These are phyloP conservation scores for Phalanger gymnotis DNA, from an alignment of 2,797 vertebrate genomes.

Conservation along the genomic window DNA sequence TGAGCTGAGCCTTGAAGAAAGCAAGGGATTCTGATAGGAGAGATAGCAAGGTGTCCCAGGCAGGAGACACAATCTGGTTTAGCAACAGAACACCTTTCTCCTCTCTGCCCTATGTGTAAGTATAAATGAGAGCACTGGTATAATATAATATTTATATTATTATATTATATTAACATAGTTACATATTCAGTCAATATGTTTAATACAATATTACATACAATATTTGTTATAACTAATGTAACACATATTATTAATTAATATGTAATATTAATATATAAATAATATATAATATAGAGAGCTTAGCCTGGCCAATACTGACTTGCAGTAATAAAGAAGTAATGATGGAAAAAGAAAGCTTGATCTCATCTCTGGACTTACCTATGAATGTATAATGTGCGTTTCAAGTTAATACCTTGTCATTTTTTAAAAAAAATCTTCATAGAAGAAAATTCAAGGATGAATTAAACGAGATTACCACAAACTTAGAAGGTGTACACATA, in stretches of 20 bases:
- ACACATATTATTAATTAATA: too few species aligned
- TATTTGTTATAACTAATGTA: too few species aligned
- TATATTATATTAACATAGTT: too few species aligned
- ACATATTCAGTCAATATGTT: too few species aligned
- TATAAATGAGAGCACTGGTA: not conserved
- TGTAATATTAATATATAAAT: too few species aligned
- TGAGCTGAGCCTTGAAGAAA: not conserved
- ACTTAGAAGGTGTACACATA: not conserved
- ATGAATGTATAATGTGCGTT: not conserved
- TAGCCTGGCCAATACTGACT: not conserved
- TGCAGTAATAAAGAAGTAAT: not conserved
- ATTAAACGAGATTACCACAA: not conserved
- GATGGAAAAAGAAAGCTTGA: not conserved
- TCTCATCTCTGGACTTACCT: not conserved
- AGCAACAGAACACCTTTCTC: not conserved
- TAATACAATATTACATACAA: too few species aligned
- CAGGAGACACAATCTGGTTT: not conserved
- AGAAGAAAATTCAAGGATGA: slow-evolving; percentile 47
- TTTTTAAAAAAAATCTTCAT: not conserved
- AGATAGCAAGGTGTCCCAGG: not conserved
- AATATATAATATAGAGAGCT: not conserved
- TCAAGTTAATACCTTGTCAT: not conserved
- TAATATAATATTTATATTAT: too few species aligned
- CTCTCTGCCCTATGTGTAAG: not conserved
- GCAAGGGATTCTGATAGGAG: not conserved